Base-by-base conservation (phyloP, 2,888 invertebrate genomes). In the Choristoneura rosaceana region DNA sequence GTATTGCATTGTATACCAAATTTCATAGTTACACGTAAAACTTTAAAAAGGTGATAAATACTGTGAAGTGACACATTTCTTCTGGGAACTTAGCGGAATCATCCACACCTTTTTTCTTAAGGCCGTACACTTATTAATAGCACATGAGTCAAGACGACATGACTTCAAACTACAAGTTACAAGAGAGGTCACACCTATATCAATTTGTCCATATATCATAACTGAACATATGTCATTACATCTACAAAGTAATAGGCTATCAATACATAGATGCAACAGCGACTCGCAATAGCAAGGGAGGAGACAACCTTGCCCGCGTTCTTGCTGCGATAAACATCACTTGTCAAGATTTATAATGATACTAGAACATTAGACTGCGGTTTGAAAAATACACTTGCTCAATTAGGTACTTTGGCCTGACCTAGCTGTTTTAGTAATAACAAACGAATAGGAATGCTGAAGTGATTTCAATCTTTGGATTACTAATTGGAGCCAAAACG, bases 271-370 rank as follows among this genome's bases (percentile, higher is more conserved):
- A 74, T 71, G 71, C 61, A 70, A 59, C 69, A 68, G 15, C 63
- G 69, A 33, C 61, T 71, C 61, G 62, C 71, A 66, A 71, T 74
- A 75, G 76, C 75, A 74, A 79, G 84, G 88, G 87, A 87, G 87
- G 87, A 84, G 87, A 79, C 84, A 85, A 75, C 90, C 90, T 90
- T 88, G 90, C 88, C 84, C 88, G 87, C 84, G 82, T 82, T 89
- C 80, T 80, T 78, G 80, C 69, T 79, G 79, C 80, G 83, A 84
- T 85, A 85, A 83, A 80, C 83, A 85, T 85, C 84, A 80, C 70
- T 76, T 75, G 79, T 76, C 79, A 81, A 84, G 83, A 84, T 84
- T 82, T 84, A 85, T 83, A 83, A 85, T 85, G 85, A 83, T 84
- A 84, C 69, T 10, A 59, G 71, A 64, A 59, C 73, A 73, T 73